phyloP scores from a whole-genome alignment of 2,888 invertebrate species.

The Carabus problematicus region DNA sequence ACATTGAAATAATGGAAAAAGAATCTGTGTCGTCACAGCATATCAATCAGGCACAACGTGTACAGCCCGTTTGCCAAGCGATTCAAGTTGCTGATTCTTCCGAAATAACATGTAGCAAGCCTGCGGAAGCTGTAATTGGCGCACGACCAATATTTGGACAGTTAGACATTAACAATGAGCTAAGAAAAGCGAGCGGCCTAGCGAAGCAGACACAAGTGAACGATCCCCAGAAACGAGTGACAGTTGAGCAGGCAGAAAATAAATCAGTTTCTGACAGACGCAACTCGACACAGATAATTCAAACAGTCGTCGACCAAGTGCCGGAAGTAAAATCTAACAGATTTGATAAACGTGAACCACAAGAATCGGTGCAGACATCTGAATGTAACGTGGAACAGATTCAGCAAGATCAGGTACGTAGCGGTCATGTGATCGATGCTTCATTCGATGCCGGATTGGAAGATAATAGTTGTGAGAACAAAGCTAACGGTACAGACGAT shows the following conservation, averaged over 20 bases:
- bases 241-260: slow-evolving; percentile 45
- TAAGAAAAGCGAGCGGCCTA: slow-evolving; percentile 55
- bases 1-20: slow-evolving; percentile 17
- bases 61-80: slow-evolving; percentile 19
- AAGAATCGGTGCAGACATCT: no score
- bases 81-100: slow-evolving; percentile 20
- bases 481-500: slow-evolving; percentile 3
- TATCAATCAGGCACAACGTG: slow-evolving; percentile 14
- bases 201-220: slow-evolving; percentile 47
- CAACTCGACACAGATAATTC: not conserved
- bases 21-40: slow-evolving; percentile 3
- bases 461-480: no score
- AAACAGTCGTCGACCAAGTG: no score
- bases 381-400: no score
- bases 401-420: no score
- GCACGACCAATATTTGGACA: slow-evolving; percentile 58
- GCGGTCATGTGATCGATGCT: no score
- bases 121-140: slow-evolving; percentile 57
- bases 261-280: slow-evolving; percentile 10
- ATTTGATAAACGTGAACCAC: no score
- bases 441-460: no score
- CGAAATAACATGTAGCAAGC: slow-evolving; percentile 52
- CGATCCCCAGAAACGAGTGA: slow-evolving; percentile 47
- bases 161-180: slow-evolving; percentile 57
- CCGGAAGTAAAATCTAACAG: no score